phyloP scores from a whole-genome alignment of 2,113 vertebrate genomes.

The Pantherophis guttatus region DNA sequence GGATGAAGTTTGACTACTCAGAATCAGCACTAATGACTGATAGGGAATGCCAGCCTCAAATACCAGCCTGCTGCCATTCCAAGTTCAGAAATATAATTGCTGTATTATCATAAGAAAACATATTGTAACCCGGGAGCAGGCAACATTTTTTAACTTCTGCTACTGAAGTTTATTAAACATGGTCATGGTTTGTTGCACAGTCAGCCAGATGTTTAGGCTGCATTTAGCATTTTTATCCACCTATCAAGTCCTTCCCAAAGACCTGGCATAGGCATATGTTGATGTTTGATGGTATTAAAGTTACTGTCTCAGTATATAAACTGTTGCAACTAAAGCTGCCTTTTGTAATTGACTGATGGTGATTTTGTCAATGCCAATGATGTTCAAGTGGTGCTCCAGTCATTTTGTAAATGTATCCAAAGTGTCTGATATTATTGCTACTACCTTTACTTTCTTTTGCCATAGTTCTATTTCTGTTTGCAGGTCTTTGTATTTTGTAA shows the following conservation, averaged over 20 bases:
- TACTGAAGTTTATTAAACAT: not conserved
- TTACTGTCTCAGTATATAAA: not conserved
- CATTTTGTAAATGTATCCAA: not conserved
- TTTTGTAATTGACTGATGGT: not conserved
- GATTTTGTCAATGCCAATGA: not conserved
- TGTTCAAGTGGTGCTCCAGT: not conserved
- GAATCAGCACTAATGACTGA: not conserved
- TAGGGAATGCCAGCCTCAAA: not conserved
- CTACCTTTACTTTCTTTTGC: not conserved
- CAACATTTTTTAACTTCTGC: not conserved
- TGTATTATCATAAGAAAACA: not conserved
- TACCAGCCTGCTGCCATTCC: not conserved
- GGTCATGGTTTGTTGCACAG: not conserved
- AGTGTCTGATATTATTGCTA: not conserved
- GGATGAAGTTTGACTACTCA: not conserved
- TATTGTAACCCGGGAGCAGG: not conserved
- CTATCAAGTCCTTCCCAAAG: not conserved
- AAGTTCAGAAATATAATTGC: not conserved
- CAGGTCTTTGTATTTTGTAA: not conserved
- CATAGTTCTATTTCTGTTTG: not conserved
- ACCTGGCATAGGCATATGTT: not conserved
- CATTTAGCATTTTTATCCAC: not conserved
- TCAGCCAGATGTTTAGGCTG: not conserved
- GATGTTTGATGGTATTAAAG: not conserved
- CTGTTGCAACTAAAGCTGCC: not conserved